Conservation (phyloP, 2,797 vertebrate genomes). For the Sitta carolinensis region DNA sequence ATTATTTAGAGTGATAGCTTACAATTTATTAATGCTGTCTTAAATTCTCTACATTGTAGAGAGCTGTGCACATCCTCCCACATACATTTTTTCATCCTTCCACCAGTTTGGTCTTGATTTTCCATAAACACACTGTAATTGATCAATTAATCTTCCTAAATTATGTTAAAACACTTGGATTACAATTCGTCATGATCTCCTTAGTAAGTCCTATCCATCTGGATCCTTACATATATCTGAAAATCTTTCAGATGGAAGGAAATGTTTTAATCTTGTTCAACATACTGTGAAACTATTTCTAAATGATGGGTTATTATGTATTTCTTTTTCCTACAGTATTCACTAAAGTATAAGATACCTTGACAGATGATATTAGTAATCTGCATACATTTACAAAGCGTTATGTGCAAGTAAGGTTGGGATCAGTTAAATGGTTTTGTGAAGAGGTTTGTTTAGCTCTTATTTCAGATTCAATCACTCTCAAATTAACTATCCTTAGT, state of each 20-base stretch:
- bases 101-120: not conserved
- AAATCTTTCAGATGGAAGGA: not conserved
- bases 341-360: not conserved
- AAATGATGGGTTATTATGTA: not conserved
- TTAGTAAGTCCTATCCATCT: slow-evolving; percentile 24
- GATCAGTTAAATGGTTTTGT: not conserved
- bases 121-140: slow-evolving; percentile 24
- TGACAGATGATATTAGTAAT: not conserved
- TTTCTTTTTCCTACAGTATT: not conserved
- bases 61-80: not conserved
- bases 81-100: not conserved
- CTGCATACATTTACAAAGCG: not conserved
- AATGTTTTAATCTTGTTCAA: slow-evolving; percentile 1
- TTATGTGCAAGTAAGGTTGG: not conserved
- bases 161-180: slow-evolving; percentile 14
- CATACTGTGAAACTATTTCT: not conserved
- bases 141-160: slow-evolving; percentile 43
- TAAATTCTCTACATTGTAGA: not conserved
- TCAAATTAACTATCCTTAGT: not conserved
- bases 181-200: not conserved
- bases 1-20: slow-evolving; percentile 20
- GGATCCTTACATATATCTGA: not conserved
- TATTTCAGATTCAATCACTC: not conserved
- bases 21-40: not conserved
- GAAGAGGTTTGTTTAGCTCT: not conserved